phyloP scores from a whole-genome alignment of 2,113 vertebrate genomes.

The Leptocoma aspasia region DNA sequence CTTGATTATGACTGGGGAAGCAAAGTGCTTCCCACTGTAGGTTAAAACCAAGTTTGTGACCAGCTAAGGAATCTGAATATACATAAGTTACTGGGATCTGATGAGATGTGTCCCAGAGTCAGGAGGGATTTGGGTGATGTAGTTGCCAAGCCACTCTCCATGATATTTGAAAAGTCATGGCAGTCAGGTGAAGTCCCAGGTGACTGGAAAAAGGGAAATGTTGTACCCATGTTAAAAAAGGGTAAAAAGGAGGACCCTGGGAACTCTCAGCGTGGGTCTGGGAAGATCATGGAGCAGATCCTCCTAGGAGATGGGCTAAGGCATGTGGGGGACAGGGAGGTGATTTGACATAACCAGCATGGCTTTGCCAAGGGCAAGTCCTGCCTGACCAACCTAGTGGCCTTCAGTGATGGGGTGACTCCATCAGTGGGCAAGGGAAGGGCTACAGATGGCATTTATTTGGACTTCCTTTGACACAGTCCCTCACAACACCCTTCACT shows the following conservation, averaged over 20 bases:
- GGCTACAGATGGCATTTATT: not conserved
- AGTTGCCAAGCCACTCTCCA: not conserved
- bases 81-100: rapidly evolving
- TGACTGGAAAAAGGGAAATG: not conserved
- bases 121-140: not conserved
- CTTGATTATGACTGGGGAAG: not conserved
- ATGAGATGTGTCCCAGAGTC: not conserved
- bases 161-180: not conserved
- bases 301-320: not conserved
- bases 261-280: not conserved
- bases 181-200: not conserved
- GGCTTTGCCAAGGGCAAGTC: not conserved
- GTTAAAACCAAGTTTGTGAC: not conserved
- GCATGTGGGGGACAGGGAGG: not conserved
- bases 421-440: not conserved
- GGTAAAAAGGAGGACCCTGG: not conserved
- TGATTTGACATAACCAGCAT: not conserved
- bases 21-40: not conserved
- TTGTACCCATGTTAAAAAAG: not conserved
- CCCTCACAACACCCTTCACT: not conserved
- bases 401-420: not conserved
- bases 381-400: not conserved
- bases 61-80: not conserved
- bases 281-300: not conserved
- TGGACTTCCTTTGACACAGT: not conserved